Conservation (phyloP, 1,140 invertebrate genomes). For the Drosophila lini region DNA sequence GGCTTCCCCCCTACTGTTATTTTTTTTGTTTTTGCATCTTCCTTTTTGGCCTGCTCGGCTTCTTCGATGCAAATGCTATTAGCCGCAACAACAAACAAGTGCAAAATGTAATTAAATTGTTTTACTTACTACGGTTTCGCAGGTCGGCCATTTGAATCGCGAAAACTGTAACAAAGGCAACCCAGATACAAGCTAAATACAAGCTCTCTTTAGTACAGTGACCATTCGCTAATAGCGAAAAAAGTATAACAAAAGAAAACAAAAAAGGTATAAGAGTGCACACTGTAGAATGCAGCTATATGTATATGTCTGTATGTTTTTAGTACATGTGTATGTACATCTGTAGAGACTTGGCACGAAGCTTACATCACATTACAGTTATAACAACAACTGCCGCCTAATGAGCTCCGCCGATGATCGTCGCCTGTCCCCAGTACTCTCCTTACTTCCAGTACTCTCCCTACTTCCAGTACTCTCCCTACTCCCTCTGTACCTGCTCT, state of each 20-base stretch:
- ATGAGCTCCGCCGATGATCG: conserved; percentile 30
- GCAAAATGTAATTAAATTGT: conserved; percentile 79
- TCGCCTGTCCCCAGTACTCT: conserved; percentile 19
- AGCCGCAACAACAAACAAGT: conserved; percentile 59
- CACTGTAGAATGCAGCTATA: conserved; percentile 15
- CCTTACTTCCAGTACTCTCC: not conserved
- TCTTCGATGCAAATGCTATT: conserved; percentile 63
- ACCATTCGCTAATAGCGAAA: not conserved
- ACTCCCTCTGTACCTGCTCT: not conserved
- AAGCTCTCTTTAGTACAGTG: conserved; percentile 16
- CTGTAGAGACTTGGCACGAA: conserved; percentile 3
- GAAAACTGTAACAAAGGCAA: conserved; percentile 55
- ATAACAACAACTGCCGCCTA: conserved; percentile 39
- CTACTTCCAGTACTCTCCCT: conserved; percentile 3
- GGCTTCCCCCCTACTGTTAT: not conserved
- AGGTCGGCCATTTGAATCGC: conserved; percentile 44
- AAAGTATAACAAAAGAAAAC: not conserved
- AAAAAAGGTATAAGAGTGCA: not conserved
- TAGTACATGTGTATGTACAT: not conserved
- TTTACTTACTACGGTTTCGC: conserved; percentile 80
- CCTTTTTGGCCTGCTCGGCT: not conserved
- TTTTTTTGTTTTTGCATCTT: conserved; percentile 16
- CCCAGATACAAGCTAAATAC: conserved; percentile 17
- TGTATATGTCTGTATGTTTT: not conserved
- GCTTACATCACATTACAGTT: conserved; percentile 56